Evolutionary conservation across 1,140 invertebrate species (phyloP).

Genomic region (Drosophila sproati): DNA sequence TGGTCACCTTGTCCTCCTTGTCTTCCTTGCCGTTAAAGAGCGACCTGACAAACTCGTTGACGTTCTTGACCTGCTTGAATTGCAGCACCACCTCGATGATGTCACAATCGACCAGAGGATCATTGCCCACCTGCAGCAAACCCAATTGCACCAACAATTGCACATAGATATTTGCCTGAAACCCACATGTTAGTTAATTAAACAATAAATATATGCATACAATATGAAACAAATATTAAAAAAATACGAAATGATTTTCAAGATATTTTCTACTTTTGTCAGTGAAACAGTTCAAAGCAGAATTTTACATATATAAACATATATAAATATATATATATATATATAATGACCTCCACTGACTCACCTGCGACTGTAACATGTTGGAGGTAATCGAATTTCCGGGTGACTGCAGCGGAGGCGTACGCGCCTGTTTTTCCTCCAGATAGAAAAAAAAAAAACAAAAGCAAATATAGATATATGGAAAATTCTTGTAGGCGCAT

Average conservation of each 20-base stretch:
- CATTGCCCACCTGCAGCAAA: slow-evolving; percentile 75
- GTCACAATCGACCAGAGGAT: slow-evolving; percentile 74
- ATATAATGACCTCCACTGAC: background rate
- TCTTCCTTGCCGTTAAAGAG: slow-evolving; percentile 24
- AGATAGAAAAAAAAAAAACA: background rate
- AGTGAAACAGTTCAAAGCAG: no score
- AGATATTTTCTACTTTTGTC: no score
- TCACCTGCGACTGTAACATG: slow-evolving; percentile 75
- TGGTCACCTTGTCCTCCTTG: slow-evolving; percentile 20
- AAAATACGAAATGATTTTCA: background rate
- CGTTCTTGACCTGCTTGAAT: slow-evolving; percentile 65
- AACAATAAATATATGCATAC: no score
- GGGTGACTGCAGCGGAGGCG: slow-evolving; percentile 51
- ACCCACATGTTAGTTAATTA: no score
- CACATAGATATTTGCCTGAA: slow-evolving; percentile 73
- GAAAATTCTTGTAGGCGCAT: background rate
- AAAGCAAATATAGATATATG: background rate
- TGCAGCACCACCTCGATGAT: slow-evolving; percentile 73
- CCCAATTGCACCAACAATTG: slow-evolving; percentile 73
- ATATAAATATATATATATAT: no score
- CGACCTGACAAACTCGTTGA: slow-evolving; percentile 56
- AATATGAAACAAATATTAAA: background rate
- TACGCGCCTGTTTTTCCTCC: slow-evolving; percentile 38
- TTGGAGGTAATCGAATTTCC: slow-evolving; percentile 64
- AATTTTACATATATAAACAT: no score